Conservation (phyloP, 2,113 vertebrate genomes). For the Pachypanchax playfairii region DNA sequence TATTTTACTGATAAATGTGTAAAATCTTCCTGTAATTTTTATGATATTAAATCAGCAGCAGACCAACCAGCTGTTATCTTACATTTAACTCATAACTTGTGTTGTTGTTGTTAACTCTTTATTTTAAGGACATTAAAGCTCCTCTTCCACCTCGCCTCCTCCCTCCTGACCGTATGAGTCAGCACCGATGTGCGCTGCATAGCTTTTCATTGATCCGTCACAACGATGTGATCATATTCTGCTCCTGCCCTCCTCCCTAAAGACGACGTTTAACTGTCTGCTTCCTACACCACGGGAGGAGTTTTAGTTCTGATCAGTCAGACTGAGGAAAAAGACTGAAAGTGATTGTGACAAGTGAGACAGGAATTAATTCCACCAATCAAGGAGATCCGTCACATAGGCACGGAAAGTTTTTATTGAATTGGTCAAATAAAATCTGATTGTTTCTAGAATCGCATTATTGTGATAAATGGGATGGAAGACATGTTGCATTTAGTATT, state of each 20-base stretch:
- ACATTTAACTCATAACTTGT: too few relatives aligned
- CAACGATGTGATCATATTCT: conserved; percentile 40
- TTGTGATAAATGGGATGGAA: background rate
- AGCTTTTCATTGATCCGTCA: conserved; percentile 53
- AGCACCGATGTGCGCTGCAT: conserved; percentile 30
- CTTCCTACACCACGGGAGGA: conserved; percentile 14
- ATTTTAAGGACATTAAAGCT: too few relatives aligned
- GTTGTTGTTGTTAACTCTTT: too few relatives aligned
- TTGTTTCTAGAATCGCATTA: conserved; percentile 6
- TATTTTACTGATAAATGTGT: too few relatives aligned
- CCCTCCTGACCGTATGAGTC: conserved; percentile 46
- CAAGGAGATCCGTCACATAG: too few relatives aligned
- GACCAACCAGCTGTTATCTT: too few relatives aligned
- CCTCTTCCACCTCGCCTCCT: too few relatives aligned
- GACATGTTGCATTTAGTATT: background rate
- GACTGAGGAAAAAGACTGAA: conserved; percentile 8
- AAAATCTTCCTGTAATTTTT: too few relatives aligned
- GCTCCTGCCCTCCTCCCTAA: conserved; percentile 19
- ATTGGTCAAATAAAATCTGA: background rate
- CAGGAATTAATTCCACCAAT: background rate
- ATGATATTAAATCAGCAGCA: too few relatives aligned
- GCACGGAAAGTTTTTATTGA: conserved; percentile 6
- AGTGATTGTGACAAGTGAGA: conserved; percentile 47
- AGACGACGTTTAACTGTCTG: conserved; percentile 21
- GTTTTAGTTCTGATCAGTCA: conserved; percentile 22